Evolutionary conservation across 2,888 invertebrate genomes (phyloP).

Genomic region (Cataglyphis albicans): DNA sequence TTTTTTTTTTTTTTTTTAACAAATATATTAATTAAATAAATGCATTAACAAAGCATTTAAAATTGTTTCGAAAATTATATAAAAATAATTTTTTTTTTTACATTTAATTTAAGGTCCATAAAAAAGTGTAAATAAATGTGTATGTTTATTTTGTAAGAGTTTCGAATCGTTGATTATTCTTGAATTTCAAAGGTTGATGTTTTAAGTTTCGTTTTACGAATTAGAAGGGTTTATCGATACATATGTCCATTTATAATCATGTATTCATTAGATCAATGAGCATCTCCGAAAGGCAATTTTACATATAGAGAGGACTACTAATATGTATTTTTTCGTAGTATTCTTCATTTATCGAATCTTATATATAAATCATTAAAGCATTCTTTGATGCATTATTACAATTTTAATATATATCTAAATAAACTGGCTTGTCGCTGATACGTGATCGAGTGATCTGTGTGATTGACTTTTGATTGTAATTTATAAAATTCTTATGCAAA

Average conservation of each 20-base stretch:
- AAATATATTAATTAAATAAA: too few relatives aligned
- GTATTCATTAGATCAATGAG: too few relatives aligned
- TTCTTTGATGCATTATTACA: background rate
- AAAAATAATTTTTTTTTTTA: background rate
- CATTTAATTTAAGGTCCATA: background rate
- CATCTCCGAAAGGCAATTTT: too few relatives aligned
- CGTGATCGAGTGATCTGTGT: background rate
- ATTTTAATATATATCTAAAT: background rate
- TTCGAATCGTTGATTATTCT: background rate
- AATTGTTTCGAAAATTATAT: background rate
- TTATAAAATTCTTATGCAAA: background rate
- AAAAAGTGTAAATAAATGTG: background rate
- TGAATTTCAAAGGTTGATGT: background rate
- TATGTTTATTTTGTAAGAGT: background rate
- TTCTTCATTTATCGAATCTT: background rate
- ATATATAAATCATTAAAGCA: background rate
- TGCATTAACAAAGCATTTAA: background rate
- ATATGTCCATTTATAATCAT: too few relatives aligned
- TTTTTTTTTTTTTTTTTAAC: too few relatives aligned
- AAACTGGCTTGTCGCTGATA: background rate
- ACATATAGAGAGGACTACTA: too few relatives aligned
- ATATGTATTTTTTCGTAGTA: background rate
- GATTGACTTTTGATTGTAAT: background rate
- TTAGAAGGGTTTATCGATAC: too few relatives aligned
- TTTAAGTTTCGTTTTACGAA: constrained; percentile 1